Evolutionary conservation across 2,113 vertebrate genomes (phyloP).

Genomic region (Scytalopus superciliaris): DNA sequence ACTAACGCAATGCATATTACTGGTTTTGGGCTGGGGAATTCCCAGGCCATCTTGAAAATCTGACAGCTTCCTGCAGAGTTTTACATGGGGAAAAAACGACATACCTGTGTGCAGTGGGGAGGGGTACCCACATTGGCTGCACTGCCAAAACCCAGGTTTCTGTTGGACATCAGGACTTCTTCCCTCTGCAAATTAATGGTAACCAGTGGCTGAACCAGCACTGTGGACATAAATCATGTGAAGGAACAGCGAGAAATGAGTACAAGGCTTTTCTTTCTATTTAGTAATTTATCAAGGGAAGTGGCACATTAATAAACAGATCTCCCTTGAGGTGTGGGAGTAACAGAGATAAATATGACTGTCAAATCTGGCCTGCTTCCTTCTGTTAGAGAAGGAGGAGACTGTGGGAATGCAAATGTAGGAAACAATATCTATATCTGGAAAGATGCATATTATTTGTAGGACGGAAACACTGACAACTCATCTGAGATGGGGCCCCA

Average conservation of each 20-base stretch:
- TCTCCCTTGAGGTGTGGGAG: slow-evolving; percentile 83
- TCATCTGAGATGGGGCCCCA: not conserved
- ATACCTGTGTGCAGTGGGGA: not conserved
- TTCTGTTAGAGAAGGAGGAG: slow-evolving; percentile 67
- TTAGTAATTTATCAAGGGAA: slow-evolving; percentile 90
- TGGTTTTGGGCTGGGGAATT: slow-evolving; percentile 37
- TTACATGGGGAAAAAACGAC: not conserved
- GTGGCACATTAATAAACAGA: slow-evolving; percentile 88
- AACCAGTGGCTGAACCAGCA: slow-evolving; percentile 41
- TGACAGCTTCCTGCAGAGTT: slow-evolving; percentile 52
- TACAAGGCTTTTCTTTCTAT: slow-evolving; percentile 84
- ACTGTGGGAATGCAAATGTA: slow-evolving; percentile 73
- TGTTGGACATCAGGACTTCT: slow-evolving; percentile 40
- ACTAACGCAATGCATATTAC: slow-evolving; percentile 58
- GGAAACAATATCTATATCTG: slow-evolving; percentile 35
- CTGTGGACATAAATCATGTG: slow-evolving; percentile 78
- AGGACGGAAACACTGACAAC: slow-evolving; percentile 31
- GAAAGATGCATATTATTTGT: slow-evolving; percentile 6
- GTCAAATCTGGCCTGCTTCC: slow-evolving; percentile 79
- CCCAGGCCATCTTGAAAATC: slow-evolving; percentile 45
- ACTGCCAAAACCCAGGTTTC: slow-evolving; percentile 20
- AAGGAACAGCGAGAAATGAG: slow-evolving; percentile 80
- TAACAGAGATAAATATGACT: slow-evolving; percentile 85
- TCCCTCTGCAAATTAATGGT: slow-evolving; percentile 64
- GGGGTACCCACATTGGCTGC: not conserved